Evolutionary conservation across 2,113 vertebrate species (phyloP).

Genomic region (Pelecanoides urinatrix): DNA sequence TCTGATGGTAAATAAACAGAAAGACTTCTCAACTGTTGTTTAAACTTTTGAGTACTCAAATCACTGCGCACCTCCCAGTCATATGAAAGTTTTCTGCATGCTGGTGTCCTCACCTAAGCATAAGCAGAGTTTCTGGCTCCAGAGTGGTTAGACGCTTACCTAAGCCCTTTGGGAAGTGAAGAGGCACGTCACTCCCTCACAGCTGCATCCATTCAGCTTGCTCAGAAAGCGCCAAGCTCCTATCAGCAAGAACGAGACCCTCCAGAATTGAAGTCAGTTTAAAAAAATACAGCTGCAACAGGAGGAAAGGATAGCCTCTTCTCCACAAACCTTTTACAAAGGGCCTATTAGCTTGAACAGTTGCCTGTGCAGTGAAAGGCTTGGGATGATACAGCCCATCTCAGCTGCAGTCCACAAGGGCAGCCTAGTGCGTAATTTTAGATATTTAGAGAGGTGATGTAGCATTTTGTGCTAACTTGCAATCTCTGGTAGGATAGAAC

Average conservation of each 20-base stretch:
- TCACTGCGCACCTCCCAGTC: not conserved
- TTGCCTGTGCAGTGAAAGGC: not conserved
- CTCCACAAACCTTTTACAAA: not conserved
- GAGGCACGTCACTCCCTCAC: fast-evolving
- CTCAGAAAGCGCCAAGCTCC: not conserved
- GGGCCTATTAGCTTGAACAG: not conserved
- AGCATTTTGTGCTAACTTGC: not conserved
- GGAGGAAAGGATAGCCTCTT: not conserved
- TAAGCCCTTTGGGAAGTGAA: not conserved
- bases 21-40: not conserved
- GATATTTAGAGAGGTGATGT: not conserved
- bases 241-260: not conserved
- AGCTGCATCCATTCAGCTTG: not conserved
- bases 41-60: not conserved
- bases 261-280: not conserved
- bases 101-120: not conserved
- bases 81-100: not conserved
- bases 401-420: not conserved
- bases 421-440: not conserved
- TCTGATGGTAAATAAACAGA: not conserved
- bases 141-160: not conserved
- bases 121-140: not conserved
- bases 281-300: not conserved
- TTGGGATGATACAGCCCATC: not conserved
- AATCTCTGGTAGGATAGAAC: not conserved